Base-by-base conservation (phyloP, 2,113 vertebrate genomes). In the Rostratula benghalensis region DNA sequence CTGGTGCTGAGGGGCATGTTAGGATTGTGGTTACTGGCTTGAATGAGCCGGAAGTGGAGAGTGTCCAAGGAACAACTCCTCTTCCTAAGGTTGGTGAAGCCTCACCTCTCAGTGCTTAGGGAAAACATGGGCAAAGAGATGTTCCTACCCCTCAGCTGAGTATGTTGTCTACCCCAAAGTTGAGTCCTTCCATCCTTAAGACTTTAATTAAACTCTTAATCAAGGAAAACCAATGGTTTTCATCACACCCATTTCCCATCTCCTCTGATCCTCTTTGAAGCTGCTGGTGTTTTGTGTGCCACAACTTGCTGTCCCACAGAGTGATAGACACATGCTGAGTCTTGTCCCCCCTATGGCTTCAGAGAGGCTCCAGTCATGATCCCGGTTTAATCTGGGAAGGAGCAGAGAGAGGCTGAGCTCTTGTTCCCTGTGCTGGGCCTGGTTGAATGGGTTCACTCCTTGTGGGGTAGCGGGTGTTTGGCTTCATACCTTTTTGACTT, bases 221-320 rank as follows among this genome's bases (percentile, higher is more conserved):
- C 27, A 31, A 70, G 33, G 51, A 59, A 70, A 65, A 71, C 8
- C 23, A 17, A 37, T 37, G 21, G 45, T 51, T 59, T 77, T 59
- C 20, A 21, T n/a, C 28, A 22, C 11, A 53, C 14, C 9, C 4
- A 8, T 59, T 43, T 65, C 71, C 20, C 33, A 10, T 20, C 6
- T 68, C n/a, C 25, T 48, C 48, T 43, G 18, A 41, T 35, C 53
- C 17, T 80, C 76, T 39, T 54, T 78, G 46, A 54, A 74, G 37
- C 13, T 35, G 15, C 59, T 43, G 48, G 5, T 12, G n/a, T 35
- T 60, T 13, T 1, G 1, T 37, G 41, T n/a, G 33, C 30, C 41
- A 18, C 23, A 39, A 17, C 35, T 33, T 25, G 35, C 25, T 0
- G 1, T 33, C 18, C 60, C 13, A 21, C 1, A 0, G 28, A 73